A percentile compares a stretch with the other conserved stretches of the same genome.
phyloP scores from a whole-genome alignment of 2,113 vertebrate species.

The Loxodonta africana region DNA sequence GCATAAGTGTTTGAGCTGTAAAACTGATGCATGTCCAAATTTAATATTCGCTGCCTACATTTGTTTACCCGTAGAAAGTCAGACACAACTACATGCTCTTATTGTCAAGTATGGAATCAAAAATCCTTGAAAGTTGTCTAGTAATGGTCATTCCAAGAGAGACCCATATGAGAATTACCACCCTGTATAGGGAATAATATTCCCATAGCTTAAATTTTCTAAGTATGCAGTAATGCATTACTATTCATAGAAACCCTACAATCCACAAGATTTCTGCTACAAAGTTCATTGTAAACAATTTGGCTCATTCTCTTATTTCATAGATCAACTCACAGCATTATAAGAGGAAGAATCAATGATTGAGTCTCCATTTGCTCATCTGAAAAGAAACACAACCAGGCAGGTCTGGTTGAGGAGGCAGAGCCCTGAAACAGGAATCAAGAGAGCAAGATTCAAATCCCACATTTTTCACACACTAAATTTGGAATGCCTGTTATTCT shows the following conservation, averaged over 20 bases:
- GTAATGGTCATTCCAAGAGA: too few species aligned
- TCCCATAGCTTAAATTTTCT: too few species aligned
- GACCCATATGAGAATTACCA: too few species aligned
- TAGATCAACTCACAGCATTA: neutral
- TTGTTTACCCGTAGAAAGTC: too few species aligned
- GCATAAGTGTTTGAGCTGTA: too few species aligned
- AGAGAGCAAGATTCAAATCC: too few species aligned
- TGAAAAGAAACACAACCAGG: neutral
- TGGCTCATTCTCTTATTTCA: neutral
- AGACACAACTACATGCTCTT: too few species aligned
- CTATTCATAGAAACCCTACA: neutral
- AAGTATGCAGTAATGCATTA: neutral
- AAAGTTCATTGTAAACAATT: neutral
- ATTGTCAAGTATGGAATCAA: too few species aligned
- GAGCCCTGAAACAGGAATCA: neutral
- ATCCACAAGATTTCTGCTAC: neutral
- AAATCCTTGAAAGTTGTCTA: too few species aligned
- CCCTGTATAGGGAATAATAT: too few species aligned
- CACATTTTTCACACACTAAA: neutral
- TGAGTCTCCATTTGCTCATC: neutral
- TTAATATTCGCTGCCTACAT: too few species aligned
- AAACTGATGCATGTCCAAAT: too few species aligned
- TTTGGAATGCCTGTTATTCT: neutral
- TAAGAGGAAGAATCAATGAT: neutral
- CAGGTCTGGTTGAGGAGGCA: neutral